These are phyloP conservation scores for Potorous gilbertii DNA, from an alignment of 2,797 vertebrate species.

Conservation along the genomic window DNA sequence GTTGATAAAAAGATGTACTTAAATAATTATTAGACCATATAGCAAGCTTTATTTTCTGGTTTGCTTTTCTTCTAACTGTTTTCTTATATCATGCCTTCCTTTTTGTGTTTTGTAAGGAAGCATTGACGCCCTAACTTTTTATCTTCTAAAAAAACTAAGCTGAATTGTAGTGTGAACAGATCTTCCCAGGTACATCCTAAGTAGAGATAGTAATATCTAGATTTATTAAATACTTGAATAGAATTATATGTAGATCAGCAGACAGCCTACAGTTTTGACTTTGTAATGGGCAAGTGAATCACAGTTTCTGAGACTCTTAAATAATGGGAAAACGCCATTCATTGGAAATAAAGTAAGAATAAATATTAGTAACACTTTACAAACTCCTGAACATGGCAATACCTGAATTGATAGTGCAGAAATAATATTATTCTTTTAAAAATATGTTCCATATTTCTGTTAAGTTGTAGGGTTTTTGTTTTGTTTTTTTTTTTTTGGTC, in stretches of 20 bases:
- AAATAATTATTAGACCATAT: not conserved
- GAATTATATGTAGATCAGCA: not conserved
- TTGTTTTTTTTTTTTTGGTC: too few species aligned
- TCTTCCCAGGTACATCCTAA: not conserved
- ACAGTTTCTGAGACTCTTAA: not conserved
- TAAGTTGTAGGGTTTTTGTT: not conserved
- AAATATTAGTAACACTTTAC: not conserved
- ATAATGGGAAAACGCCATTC: not conserved
- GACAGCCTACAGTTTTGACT: not conserved
- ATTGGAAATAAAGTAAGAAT: not conserved
- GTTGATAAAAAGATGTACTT: not conserved
- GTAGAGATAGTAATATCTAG: not conserved
- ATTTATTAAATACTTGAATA: not conserved
- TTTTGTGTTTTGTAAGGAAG: not conserved
- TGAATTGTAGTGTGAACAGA: not conserved
- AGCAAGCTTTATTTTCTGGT: not conserved
- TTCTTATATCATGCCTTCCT: not conserved
- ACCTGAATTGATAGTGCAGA: not conserved
- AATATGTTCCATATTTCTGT: not conserved
- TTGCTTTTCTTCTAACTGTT: not conserved
- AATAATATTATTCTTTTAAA: not conserved
- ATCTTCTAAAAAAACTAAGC: conserved; percentile 16
- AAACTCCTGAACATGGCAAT: not conserved
- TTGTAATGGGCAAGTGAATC: not conserved
- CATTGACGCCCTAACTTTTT: not conserved